Percentiles rank a stretch among this genome's conserved stretches.
Conservation (phyloP, 2,888 invertebrate genomes). For the Stratiomys singularior region DNA sequence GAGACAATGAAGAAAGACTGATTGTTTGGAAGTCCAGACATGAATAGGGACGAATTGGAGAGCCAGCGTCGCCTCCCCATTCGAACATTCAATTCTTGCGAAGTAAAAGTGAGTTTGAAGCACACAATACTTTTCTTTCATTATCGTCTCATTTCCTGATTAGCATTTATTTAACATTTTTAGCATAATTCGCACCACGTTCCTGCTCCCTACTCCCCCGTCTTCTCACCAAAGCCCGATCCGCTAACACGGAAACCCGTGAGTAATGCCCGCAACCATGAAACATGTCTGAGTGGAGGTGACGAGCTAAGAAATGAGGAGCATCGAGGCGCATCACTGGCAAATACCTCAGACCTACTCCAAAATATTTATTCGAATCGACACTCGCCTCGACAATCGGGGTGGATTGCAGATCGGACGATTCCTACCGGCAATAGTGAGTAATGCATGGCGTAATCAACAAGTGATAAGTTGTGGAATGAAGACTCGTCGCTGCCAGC, state of each 20-base stretch:
- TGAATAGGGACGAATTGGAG: too few relatives aligned
- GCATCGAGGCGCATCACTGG: not conserved
- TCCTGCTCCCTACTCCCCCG: not conserved
- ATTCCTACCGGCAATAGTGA: constrained; percentile 2
- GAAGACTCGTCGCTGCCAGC: not conserved
- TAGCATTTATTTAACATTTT: constrained; percentile 11
- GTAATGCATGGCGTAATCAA: constrained; percentile 29
- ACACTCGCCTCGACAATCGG: not conserved
- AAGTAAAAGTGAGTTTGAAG: constrained; percentile 15
- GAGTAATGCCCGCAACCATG: constrained; percentile 38
- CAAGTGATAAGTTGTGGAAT: constrained; percentile 8
- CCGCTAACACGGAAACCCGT: not conserved
- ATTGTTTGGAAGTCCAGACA: too few relatives aligned
- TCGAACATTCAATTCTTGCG: constrained; percentile 12
- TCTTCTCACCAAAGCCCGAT: not conserved
- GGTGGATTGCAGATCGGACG: not conserved
- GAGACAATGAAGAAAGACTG: too few relatives aligned
- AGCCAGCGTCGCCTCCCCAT: not conserved
- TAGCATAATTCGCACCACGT: not conserved
- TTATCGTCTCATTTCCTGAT: not conserved
- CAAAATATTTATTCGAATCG: not conserved
- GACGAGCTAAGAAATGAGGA: not conserved
- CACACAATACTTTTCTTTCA: constrained; percentile 27
- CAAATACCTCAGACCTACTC: not conserved
- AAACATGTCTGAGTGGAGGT: not conserved